Percentiles rank a stretch among this genome's conserved stretches.
Conservation (phyloP, 2,888 invertebrate genomes). For the Agelastica alni region DNA sequence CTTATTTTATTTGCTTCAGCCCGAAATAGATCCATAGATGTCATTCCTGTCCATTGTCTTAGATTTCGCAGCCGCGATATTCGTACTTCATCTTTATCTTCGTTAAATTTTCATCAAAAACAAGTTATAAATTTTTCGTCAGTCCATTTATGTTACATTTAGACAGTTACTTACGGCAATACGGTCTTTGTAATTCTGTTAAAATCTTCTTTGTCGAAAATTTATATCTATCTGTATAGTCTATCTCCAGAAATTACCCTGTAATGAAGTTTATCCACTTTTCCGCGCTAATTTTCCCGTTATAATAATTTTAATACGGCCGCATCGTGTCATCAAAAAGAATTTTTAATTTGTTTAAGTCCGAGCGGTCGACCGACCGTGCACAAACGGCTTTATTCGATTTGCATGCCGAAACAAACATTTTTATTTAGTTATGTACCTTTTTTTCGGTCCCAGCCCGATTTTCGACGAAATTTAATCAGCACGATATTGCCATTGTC, state of each 20-base stretch:
- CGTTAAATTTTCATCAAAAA: no score
- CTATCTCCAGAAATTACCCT: constrained; percentile 3
- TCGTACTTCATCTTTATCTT: no score
- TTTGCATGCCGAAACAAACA: constrained; percentile 43
- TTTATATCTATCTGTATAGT: not conserved
- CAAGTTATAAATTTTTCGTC: no score
- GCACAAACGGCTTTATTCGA: constrained; percentile 39
- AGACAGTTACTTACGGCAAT: no score
- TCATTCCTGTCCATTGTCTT: no score
- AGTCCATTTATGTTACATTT: no score
- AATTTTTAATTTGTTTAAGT: constrained; percentile 44
- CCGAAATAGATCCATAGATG: no score
- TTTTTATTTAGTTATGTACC: constrained; percentile 35
- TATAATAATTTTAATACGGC: constrained; percentile 34
- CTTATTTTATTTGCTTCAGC: no score
- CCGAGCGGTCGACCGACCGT: constrained; percentile 31
- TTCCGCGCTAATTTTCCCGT: constrained; percentile 25
- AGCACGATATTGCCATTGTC: constrained; percentile 25
- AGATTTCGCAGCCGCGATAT: no score
- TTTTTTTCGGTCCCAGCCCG: constrained; percentile 21
- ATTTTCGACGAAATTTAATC: constrained; percentile 31
- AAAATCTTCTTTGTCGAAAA: no score
- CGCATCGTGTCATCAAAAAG: constrained; percentile 38
- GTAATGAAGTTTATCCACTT: constrained; percentile 23
- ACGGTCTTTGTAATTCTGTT: no score